Percentiles rank a stretch among this genome's conserved stretches.
Conservation (phyloP, 2,888 invertebrate species). For the Synergus itoensis region DNA sequence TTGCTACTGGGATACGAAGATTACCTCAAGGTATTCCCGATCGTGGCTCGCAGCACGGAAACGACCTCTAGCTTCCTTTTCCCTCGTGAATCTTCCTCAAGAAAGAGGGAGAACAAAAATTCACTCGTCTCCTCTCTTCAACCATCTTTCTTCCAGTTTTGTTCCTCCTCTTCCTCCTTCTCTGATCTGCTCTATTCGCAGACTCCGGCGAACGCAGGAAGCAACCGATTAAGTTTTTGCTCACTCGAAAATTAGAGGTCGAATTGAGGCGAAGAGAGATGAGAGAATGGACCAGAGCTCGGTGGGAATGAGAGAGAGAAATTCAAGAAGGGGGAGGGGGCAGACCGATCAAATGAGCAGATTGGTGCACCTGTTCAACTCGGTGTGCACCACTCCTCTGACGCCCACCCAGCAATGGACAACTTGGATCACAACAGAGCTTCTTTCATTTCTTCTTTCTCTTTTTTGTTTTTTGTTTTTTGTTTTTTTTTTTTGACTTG, state of each 20-base stretch:
- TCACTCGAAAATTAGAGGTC: conserved; percentile 69
- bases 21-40: conserved; percentile 44
- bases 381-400: conserved; percentile 15
- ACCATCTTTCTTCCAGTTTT: conserved; percentile 5
- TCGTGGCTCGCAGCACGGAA: conserved; percentile 43
- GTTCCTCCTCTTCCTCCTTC: conserved; percentile 44
- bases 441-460: conserved; percentile 21
- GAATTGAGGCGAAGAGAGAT: conserved; percentile 55
- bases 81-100: conserved; percentile 27
- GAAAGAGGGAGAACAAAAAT: conserved; percentile 44
- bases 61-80: conserved; percentile 46
- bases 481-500: not conserved
- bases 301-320: conserved; percentile 1
- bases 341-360: conserved; percentile 37
- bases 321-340: conserved; percentile 4
- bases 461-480: not conserved
- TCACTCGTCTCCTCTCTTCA: conserved; percentile 42
- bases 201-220: conserved; percentile 64
- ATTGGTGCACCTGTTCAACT: conserved; percentile 46
- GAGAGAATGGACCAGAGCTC: conserved; percentile 37
- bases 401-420: conserved; percentile 41
- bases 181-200: conserved; percentile 40
- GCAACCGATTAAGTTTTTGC: conserved; percentile 75
- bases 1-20: conserved; percentile 46
- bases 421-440: conserved; percentile 36